These are phyloP conservation scores for Thereva nobilitata DNA, from an alignment of 2,888 invertebrate species.

Conservation along the genomic window DNA sequence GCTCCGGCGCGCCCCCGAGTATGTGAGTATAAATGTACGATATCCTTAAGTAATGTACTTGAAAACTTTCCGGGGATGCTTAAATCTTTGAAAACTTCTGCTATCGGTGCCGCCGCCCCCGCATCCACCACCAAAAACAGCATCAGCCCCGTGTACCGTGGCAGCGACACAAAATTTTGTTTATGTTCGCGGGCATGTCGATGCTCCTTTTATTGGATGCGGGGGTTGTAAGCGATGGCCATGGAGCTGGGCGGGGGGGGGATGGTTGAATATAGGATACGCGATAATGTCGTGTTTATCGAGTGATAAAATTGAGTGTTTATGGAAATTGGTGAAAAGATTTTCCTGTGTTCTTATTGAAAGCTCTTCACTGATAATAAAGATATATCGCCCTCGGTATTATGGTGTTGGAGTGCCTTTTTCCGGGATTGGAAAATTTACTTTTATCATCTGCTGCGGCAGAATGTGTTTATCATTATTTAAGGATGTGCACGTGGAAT, in stretches of 20 bases:
- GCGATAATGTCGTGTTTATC: slow-evolving; percentile 34
- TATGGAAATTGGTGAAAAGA: slow-evolving; percentile 34
- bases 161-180: slow-evolving; percentile 26
- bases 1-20: not conserved
- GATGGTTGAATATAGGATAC: slow-evolving; percentile 3
- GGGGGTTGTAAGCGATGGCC: not conserved
- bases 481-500: slow-evolving; percentile 24
- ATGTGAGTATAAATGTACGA: slow-evolving; percentile 29
- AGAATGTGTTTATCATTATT: slow-evolving; percentile 32
- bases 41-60: slow-evolving; percentile 33
- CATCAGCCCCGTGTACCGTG: not conserved
- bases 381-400: slow-evolving; percentile 25
- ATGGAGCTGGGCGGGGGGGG: no score
- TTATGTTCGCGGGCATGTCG: slow-evolving; percentile 22
- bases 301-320: slow-evolving; percentile 36
- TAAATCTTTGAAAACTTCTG: slow-evolving; percentile 24
- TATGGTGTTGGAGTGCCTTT: slow-evolving; percentile 22
- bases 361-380: slow-evolving; percentile 34
- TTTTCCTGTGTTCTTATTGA: slow-evolving; percentile 29
- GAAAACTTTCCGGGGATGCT: slow-evolving; percentile 23
- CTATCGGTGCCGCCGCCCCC: not conserved
- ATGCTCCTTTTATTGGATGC: slow-evolving; percentile 24
- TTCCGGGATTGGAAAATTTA: slow-evolving; percentile 7
- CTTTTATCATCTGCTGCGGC: slow-evolving; percentile 12
- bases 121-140: no score